Evolutionary conservation across 2,888 invertebrate species (phyloP).

Genomic region (Stenolophus ochropezus): DNA sequence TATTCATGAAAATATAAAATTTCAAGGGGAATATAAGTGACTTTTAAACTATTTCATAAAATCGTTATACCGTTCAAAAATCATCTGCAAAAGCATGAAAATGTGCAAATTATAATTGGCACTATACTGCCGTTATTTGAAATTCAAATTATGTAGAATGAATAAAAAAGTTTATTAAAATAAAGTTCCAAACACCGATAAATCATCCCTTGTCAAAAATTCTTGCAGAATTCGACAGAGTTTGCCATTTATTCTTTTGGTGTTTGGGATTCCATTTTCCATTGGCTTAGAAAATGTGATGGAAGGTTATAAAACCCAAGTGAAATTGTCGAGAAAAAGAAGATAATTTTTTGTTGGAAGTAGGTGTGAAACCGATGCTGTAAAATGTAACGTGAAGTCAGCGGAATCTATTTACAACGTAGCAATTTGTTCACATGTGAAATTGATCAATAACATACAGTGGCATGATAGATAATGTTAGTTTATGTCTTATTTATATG

Average conservation of each 20-base stretch:
- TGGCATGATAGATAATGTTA: too few relatives aligned
- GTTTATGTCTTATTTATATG: too few relatives aligned
- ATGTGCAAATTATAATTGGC: too few relatives aligned
- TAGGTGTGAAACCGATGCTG: neutral
- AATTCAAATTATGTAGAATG: neutral
- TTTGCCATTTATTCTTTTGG: neutral
- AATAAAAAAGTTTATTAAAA: neutral
- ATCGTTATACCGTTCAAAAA: too few relatives aligned
- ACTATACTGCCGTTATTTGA: neutral
- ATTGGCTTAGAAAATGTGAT: constrained; percentile 35
- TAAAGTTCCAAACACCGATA: neutral
- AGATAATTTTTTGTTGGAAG: neutral
- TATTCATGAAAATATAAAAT: too few relatives aligned
- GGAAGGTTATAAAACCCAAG: constrained; percentile 15
- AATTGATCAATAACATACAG: too few relatives aligned
- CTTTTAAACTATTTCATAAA: too few relatives aligned
- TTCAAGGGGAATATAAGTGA: too few relatives aligned
- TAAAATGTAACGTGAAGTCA: too few relatives aligned
- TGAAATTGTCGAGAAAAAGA: neutral
- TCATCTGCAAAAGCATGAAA: too few relatives aligned
- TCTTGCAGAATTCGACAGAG: neutral
- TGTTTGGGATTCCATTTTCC: neutral
- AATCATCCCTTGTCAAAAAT: neutral
- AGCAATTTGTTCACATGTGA: too few relatives aligned
- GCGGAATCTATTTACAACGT: neutral